These are phyloP conservation scores for Drosophila limbata DNA, from an alignment of 2,888 invertebrate genomes.

Conservation along the genomic window DNA sequence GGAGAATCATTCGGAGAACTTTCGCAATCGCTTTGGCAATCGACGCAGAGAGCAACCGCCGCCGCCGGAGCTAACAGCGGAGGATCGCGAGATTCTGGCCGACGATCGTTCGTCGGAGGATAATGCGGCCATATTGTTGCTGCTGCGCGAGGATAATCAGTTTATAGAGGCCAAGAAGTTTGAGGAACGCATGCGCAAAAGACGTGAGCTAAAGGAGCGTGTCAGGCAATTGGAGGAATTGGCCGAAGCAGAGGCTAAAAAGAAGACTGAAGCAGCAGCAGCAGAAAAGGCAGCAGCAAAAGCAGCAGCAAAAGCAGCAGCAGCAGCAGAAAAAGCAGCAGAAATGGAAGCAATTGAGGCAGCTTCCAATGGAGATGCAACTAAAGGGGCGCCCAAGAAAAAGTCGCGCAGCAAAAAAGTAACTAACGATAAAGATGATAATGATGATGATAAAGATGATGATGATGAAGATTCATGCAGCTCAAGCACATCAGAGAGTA, in stretches of 20 bases:
- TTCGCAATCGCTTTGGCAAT: conserved; percentile 80
- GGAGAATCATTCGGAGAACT: conserved; percentile 51
- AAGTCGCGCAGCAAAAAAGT: conserved; percentile 81
- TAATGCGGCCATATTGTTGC: conserved; percentile 86
- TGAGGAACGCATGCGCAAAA: conserved; percentile 91
- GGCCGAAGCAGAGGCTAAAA: conserved; percentile 53
- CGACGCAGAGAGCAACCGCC: conserved; percentile 65
- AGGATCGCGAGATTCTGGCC: conserved; percentile 85
- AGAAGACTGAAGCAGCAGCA: conserved; percentile 84
- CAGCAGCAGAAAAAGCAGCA: conserved; percentile 72
- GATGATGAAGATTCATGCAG: conserved; percentile 60
- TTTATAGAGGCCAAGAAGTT: conserved; percentile 85
- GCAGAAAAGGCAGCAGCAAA: conserved; percentile 43
- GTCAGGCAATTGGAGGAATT: conserved; percentile 91
- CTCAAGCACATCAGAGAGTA: conserved; percentile 75
- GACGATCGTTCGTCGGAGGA: conserved; percentile 86
- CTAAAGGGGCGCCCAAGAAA: conserved; percentile 60
- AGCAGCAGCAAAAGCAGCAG: conserved; percentile 78
- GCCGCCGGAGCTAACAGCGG: conserved; percentile 74
- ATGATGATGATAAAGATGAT: conserved; percentile 63
- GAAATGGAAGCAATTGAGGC: conserved; percentile 40
- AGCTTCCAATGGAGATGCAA: conserved; percentile 23
- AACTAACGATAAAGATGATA: conserved; percentile 75
- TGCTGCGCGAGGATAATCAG: conserved; percentile 85
- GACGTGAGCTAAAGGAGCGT: conserved; percentile 93